Conservation (phyloP, 2,888 invertebrate species). For the Dicyrtomina minuta region DNA sequence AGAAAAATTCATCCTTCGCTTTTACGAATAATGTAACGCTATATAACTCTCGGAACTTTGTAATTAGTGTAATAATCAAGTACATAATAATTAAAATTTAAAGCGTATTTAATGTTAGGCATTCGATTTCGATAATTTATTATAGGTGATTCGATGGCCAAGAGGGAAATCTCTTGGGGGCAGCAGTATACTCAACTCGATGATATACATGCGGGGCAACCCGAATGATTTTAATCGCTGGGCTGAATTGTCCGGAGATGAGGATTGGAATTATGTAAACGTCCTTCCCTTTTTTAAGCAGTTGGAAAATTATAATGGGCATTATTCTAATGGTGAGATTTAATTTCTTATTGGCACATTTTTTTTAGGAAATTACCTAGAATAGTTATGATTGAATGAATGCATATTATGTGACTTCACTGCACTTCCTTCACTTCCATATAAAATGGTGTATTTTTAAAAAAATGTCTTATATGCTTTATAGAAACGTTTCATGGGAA, state of each 20-base stretch:
- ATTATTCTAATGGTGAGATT: slow-evolving; percentile 27
- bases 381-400: no score
- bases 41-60: background rate
- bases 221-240: slow-evolving; percentile 44
- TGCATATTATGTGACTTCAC: no score
- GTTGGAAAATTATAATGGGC: slow-evolving; percentile 40
- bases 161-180: background rate
- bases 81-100: no score
- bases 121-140: background rate
- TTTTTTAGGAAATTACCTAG: no score
- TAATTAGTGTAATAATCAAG: no score
- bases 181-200: slow-evolving; percentile 27
- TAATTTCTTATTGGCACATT: background rate
- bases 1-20: slow-evolving; percentile 29
- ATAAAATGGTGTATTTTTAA: no score
- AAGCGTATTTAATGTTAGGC: no score
- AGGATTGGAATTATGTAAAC: slow-evolving; percentile 43
- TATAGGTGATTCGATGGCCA: no score
- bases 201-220: slow-evolving; percentile 40
- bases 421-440: no score
- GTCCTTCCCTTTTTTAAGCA: slow-evolving; percentile 44
- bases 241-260: slow-evolving; percentile 42
- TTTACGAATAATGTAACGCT: slow-evolving; percentile 27
- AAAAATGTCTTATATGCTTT: no score
- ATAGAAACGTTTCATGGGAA: slow-evolving; percentile 22